Evolutionary conservation across 2,797 vertebrate genomes (phyloP), one percentile per base, ranked within the genome.

Genomic region (Phrynocephalus guinanensis): DNA sequence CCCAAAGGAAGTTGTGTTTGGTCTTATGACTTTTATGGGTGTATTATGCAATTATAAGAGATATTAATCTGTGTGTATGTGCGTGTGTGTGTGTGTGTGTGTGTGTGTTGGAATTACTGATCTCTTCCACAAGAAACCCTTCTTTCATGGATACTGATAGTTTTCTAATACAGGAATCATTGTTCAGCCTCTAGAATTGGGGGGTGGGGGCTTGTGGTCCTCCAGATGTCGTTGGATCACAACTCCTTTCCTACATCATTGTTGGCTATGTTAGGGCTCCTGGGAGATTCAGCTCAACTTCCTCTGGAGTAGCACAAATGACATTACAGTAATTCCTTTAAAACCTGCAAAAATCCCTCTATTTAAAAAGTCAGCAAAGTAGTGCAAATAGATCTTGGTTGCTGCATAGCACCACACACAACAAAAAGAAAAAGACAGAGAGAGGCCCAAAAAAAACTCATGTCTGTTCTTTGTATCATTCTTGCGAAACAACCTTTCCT

Each of bases 31-130:
- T 76, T 70, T 83, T 72, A 84, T 87, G 71, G 44, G 66, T 38
- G 71, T 68, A 70, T 80, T 75, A 85, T 66, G 79, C 68, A 73
- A 67, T 85, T 66, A 44, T 56, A 76, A 30, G 48, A 33, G 63
- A 81, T 44, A 38, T 76, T 85, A 81, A 81, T 85, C 48, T 38
- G 24, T 6, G 3, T 56, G 52, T 56, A 9, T 56, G 52, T 56
- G 52, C 11, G 52, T 10, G 8, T 56, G 52, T 56, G 52, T 56
- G 52, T 56, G 52, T 56, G 6, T 56, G 52, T 18, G 6, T 48
- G 33, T 24, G 6, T 81, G 22, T 52, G 20, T 73, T 44, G 50
- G 10, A 60, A 33, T 68, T 83, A 44, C 38, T 44, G 38, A 63
- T 52, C 44, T 2, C 18, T 87, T 78, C 76, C n/a, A 78, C 24